phyloP scores from a whole-genome alignment of 2,113 vertebrate species.

The Trematomus loennbergii region DNA sequence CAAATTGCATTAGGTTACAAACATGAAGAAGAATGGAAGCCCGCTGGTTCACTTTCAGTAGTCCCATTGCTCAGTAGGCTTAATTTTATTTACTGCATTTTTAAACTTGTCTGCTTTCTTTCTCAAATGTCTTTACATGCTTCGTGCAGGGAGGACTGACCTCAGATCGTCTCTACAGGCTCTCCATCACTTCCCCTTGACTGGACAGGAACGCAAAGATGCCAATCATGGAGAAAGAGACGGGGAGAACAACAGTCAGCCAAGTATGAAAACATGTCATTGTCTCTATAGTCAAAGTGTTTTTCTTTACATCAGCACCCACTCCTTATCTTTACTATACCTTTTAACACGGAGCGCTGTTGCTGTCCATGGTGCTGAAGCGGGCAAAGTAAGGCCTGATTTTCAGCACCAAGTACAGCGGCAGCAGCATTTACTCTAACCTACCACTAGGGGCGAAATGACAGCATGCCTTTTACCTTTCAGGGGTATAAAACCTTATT shows the following conservation, averaged over 20 bases:
- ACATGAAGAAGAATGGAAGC: slow-evolving; percentile 40
- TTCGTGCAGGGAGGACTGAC: slow-evolving; percentile 17
- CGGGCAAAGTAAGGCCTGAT: neutral
- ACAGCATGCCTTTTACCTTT: neutral
- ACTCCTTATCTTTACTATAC: neutral
- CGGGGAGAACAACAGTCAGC: slow-evolving; percentile 54
- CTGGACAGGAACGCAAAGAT: slow-evolving; percentile 60
- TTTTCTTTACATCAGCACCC: neutral
- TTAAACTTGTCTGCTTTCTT: slow-evolving; percentile 1
- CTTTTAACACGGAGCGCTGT: neutral
- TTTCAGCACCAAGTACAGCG: slow-evolving; percentile 63
- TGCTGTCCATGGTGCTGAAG: slow-evolving; percentile 33
- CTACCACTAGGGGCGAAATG: slow-evolving; percentile 53
- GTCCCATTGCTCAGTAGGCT: slow-evolving; percentile 19
- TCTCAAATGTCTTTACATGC: slow-evolving; percentile 26
- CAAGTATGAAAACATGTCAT: slow-evolving; percentile 69
- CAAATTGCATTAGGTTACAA: slow-evolving; percentile 51
- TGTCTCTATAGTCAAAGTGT: neutral
- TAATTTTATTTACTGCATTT: slow-evolving; percentile 21
- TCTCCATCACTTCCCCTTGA: slow-evolving; percentile 25
- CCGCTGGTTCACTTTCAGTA: slow-evolving; percentile 22
- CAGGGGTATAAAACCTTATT: too few relatives aligned
- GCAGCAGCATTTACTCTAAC: neutral
- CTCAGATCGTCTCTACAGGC: slow-evolving; percentile 5
- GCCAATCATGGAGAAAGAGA: slow-evolving; percentile 72